Base-by-base conservation (phyloP, 2,797 vertebrate genomes). In the Masticophis lateralis region DNA sequence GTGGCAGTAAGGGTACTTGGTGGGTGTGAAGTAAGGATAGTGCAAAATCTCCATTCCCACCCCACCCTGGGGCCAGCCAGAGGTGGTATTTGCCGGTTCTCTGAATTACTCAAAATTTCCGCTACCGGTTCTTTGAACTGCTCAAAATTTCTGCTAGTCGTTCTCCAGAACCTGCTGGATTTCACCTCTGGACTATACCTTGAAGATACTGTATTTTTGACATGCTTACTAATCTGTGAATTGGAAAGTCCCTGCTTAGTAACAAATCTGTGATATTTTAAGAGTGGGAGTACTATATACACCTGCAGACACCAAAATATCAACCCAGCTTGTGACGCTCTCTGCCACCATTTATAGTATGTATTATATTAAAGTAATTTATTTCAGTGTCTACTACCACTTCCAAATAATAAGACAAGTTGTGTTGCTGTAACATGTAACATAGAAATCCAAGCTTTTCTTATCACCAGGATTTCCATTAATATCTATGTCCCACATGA, bases 191-290 rank as follows among this genome's bases (percentile, higher is more conserved):
- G 13, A 28, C 7, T 87, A 55, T 89, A 92, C 94, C 92, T 90
- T 43, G 55, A 0, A 18, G 20, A 51, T 60, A 53, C 43, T 60
- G 91, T 61, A 5, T 83, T 83, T 91, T 25, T 47, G 66, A 91
- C 60, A 61, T 22, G 47, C 6, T 66, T 89, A 10, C 37, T 25
- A 43, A 88, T 94, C 94, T 93, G 59, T 89, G 87, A 22, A 91
- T 95, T 94, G 69, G 27, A 92, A 92, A 66, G 63, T 88, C 92
- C 57, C 87, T 93, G 53, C 10, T 5, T 60, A 92, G 87, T 63
- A 37, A 86, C 37, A 63, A 32, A 90, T 56, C 60, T 61, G n/a
- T 4, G 10, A 51, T 13, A 25, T 32, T 28, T 88, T 66, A 59
- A 57, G 14, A 28, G 4, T 12, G 51, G 63, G 20, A n/a, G 20